These are phyloP conservation scores for Rutilus rutilus DNA, from an alignment of 2,113 vertebrate genomes.

Conservation along the genomic window DNA sequence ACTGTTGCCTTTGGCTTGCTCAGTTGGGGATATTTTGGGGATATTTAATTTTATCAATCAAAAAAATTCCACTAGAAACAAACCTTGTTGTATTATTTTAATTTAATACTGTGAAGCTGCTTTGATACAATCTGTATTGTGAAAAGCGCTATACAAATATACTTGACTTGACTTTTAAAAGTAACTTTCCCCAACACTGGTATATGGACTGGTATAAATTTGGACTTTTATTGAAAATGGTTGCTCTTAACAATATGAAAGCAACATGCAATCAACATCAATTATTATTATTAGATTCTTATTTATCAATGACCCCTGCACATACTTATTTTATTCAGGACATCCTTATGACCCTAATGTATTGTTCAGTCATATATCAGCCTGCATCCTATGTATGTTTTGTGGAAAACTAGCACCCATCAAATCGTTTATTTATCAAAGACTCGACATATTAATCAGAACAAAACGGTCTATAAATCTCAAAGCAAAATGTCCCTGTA, in stretches of 20 bases:
- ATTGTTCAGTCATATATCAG: not conserved
- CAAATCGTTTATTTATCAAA: constrained; percentile 3
- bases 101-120: too few species aligned
- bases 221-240: not conserved
- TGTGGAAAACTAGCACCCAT: not conserved
- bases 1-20: too few species aligned
- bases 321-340: too few species aligned
- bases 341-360: not conserved
- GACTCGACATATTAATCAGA: constrained; percentile 9
- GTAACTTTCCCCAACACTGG: too few species aligned
- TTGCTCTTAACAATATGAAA: not conserved
- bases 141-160: too few species aligned
- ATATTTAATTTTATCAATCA: too few species aligned
- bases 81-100: too few species aligned
- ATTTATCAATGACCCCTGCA: not conserved
- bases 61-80: too few species aligned
- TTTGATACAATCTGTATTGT: too few species aligned
- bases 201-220: too few species aligned
- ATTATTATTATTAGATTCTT: not conserved
- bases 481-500: constrained; percentile 19
- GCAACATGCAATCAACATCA: not conserved
- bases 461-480: constrained; percentile 6
- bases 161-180: too few species aligned
- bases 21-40: too few species aligned
- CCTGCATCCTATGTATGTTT: not conserved